phyloP scores from a whole-genome alignment of 2,888 invertebrate species.

The Mylabris sibirica region DNA sequence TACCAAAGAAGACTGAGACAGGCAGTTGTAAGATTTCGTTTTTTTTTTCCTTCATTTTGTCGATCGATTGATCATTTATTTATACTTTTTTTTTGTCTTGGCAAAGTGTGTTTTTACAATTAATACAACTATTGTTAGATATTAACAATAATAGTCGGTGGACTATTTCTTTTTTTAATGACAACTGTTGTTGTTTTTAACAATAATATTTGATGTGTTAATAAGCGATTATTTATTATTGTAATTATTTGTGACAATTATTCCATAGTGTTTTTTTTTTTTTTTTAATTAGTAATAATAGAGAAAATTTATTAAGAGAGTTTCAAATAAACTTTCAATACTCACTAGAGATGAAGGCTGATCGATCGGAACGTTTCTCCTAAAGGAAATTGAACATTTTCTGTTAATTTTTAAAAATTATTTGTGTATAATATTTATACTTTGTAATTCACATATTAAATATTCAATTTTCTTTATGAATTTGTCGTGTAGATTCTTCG shows the following conservation, averaged over 20 bases:
- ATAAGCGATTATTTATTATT: conserved; percentile 24
- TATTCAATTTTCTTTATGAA: conserved; percentile 28
- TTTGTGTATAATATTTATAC: conserved; percentile 56
- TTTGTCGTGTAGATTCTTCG: conserved; percentile 14
- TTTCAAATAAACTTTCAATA: conserved; percentile 52
- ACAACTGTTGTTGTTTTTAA: conserved; percentile 25
- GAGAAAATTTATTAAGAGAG: conserved; percentile 34
- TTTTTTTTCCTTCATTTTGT: not conserved
- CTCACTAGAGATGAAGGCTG: conserved; percentile 61
- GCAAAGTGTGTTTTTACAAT: conserved; percentile 9
- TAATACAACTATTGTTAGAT: conserved; percentile 1
- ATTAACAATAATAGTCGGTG: no score
- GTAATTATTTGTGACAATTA: conserved; percentile 47
- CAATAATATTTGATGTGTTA: conserved; percentile 22
- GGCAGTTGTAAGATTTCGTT: conserved; percentile 47
- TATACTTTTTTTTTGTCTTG: conserved; percentile 29
- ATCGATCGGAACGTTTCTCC: conserved; percentile 42
- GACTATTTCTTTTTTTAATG: no score
- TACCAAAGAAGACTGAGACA: conserved; percentile 68
- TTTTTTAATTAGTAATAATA: conserved; percentile 5
- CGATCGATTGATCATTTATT: conserved; percentile 53
- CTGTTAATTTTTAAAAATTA: conserved; percentile 33
- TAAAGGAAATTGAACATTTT: conserved; percentile 43
- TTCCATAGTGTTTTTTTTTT: conserved; percentile 47
- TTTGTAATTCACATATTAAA: conserved; percentile 33